phyloP scores from a whole-genome alignment of 2,888 invertebrate species.

The Atrina japonica region DNA sequence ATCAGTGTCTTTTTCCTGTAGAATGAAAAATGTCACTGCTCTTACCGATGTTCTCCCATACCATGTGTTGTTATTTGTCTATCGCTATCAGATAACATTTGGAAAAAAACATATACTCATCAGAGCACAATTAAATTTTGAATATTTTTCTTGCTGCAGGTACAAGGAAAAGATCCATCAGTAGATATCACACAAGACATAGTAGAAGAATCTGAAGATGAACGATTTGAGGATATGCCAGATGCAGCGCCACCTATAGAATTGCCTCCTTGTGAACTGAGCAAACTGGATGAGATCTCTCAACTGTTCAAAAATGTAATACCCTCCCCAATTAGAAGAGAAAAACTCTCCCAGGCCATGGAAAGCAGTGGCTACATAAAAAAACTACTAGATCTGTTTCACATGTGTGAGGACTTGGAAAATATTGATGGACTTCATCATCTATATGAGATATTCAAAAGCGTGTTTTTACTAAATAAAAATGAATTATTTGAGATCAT shows the following conservation, averaged over 20 bases:
- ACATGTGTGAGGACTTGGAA: conserved; percentile 98
- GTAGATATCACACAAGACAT: conserved; percentile 94
- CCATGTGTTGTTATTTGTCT: too few species aligned
- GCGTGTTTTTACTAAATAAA: conserved; percentile 98
- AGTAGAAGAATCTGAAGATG: conserved; percentile 85
- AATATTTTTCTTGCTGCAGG: too few species aligned
- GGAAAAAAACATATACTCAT: too few species aligned
- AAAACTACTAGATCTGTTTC: conserved; percentile 96
- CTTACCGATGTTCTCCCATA: too few species aligned
- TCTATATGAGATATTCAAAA: conserved; percentile 98
- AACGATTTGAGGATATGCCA: conserved; percentile 97
- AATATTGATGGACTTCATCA: conserved; percentile 93
- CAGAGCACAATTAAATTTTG: too few species aligned
- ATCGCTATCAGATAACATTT: too few species aligned
- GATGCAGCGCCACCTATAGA: conserved; percentile 97
- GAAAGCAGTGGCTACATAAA: conserved; percentile 97
- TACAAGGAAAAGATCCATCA: conserved; percentile 99
- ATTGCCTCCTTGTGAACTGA: conserved; percentile 96
- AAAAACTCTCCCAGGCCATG: conserved; percentile 95
- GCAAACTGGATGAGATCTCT: conserved; percentile 95
- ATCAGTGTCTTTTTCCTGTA: too few species aligned
- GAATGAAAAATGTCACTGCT: too few species aligned
- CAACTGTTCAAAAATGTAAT: conserved; percentile 85
- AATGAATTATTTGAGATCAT: conserved; percentile 98
- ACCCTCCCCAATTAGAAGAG: conserved; percentile 93